Conservation (phyloP, 2,888 invertebrate species). For the Ormyrus rosae region DNA sequence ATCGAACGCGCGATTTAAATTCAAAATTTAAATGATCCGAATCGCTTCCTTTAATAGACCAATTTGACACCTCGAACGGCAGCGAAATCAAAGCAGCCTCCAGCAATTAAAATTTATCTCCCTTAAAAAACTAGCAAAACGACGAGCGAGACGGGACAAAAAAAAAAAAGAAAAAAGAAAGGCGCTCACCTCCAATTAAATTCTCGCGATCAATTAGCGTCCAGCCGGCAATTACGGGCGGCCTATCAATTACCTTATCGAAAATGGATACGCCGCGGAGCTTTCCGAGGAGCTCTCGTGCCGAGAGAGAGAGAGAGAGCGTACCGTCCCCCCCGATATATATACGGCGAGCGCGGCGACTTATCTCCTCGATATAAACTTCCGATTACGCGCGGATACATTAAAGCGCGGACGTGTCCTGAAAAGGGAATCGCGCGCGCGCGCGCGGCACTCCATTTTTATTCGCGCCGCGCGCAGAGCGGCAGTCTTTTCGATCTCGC, state of each 20-base stretch:
- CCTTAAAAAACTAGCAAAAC: no score
- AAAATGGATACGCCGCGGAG: slow-evolving; percentile 14
- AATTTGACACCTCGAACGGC: no score
- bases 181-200: slow-evolving; percentile 24
- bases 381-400: slow-evolving; percentile 46
- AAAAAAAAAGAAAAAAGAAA: no score
- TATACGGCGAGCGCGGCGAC: slow-evolving; percentile 1
- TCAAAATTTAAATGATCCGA: no score
- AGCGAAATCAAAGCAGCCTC: no score
- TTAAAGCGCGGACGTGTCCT: slow-evolving; percentile 43
- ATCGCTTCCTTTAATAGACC: no score
- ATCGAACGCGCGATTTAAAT: no score
- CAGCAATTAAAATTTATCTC: no score
- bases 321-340: no score
- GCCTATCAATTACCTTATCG: slow-evolving; percentile 34
- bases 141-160: no score
- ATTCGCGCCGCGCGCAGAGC: neutral
- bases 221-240: neutral
- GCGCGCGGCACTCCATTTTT: neutral
- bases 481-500: no score
- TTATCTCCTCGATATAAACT: slow-evolving; percentile 52
- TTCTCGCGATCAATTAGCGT: slow-evolving; percentile 31
- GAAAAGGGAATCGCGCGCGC: slow-evolving; percentile 45
- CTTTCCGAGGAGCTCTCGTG: neutral
- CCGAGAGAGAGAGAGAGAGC: neutral